Base-by-base conservation (phyloP, 2,113 vertebrate genomes). In the Lepidothrix coronata region DNA sequence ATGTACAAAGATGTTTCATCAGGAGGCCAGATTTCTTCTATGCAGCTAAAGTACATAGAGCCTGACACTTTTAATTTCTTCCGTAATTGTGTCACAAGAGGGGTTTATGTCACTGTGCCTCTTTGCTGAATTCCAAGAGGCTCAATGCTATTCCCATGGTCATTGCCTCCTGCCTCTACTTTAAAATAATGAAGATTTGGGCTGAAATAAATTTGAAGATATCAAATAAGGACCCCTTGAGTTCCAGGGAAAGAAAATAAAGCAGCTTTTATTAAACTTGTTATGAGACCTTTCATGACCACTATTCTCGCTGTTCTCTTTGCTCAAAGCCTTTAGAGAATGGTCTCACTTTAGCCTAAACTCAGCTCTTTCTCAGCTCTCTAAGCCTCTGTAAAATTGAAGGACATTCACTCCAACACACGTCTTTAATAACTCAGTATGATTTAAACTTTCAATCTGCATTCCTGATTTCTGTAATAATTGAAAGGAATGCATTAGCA, bases 191-290 rank as follows among this genome's bases (percentile, higher is more conserved):
- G 97, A 97, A 98, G 97, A 98, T 97, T 97, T 97, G 97, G 97
- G 90, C 92, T 97, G 97, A 98, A 98, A 98, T 97, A 97, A 98
- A 98, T 98, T 98, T 97, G 97, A 97, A 97, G 97, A 97, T 98
- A 98, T 97, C 97, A 96, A 97, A 96, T 97, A 97, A 97, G 94
- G 96, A 97, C 96, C 97, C 97, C 97, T 93, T 95, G 95, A 97
- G 95, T 97, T 97, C 93, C 93, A 73, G 63, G 75, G 95, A 97
- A 97, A 98, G 97, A 98, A 98, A 98, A 97, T 97, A 97, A 98
- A 98, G 96, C 97, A 89, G 96, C 91, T 98, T 98, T 98, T 98
- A 98, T 98, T 98, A 98, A 98, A 98, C 97, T 98, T 98, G 96
- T 98, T 98, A 97, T 97, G 97, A 98, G 97, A 97, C 96, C 98